Percentiles rank a stretch among this genome's conserved stretches.
Evolutionary conservation across 2,797 vertebrate genomes (phyloP).

Genomic region (Malurus leucopterus): DNA sequence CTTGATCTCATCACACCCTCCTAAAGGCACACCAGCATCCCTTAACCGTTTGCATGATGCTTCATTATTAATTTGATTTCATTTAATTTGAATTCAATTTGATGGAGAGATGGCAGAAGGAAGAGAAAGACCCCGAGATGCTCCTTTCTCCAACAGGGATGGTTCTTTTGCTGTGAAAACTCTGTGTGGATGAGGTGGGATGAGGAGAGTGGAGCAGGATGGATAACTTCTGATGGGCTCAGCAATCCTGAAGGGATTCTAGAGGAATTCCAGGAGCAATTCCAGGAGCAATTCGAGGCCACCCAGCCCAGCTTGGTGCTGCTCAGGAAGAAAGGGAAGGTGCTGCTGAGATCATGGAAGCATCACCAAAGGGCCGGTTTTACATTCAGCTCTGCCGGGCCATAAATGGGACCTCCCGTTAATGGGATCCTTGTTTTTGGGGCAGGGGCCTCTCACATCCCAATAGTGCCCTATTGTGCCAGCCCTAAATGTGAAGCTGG

Average conservation of each 20-base stretch:
- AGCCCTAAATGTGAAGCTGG: neutral
- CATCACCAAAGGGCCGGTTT: neutral
- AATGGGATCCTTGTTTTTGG: slow-evolving; percentile 32
- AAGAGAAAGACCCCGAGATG: neutral
- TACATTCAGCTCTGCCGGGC: neutral
- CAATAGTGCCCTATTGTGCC: slow-evolving; percentile 23
- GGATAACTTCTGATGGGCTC: no score
- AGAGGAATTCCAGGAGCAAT: no score
- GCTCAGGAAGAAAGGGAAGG: neutral
- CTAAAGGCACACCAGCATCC: neutral
- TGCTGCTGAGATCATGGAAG: no score
- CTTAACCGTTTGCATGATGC: accelerated
- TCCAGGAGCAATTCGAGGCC: no score
- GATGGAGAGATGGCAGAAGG: neutral
- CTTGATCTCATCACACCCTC: neutral
- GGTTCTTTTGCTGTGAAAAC: no score
- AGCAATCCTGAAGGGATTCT: no score
- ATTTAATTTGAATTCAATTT: neutral
- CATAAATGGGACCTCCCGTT: neutral
- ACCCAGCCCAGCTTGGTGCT: no score
- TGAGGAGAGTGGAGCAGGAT: no score
- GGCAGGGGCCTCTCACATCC: neutral
- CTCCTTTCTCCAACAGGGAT: neutral
- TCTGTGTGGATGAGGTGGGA: no score
- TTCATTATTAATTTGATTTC: neutral